Conservation (phyloP, 2,888 invertebrate species). For the Orchestes rusci region DNA sequence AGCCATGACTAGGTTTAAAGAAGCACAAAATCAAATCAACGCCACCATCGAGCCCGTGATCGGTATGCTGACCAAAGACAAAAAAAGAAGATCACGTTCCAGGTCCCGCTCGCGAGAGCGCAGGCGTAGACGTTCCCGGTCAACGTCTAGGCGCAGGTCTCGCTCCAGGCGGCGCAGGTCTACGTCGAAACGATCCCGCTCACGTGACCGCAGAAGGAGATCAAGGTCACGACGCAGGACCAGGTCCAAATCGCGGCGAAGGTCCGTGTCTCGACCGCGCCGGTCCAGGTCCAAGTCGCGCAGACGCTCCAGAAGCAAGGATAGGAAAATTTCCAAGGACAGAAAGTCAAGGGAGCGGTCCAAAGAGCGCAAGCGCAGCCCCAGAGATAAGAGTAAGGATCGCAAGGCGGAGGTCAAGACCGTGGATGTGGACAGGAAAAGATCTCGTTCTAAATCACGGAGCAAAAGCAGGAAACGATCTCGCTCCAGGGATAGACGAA, state of each 20-base stretch:
- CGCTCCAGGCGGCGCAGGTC: constrained; percentile 40
- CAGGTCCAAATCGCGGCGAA: constrained; percentile 28
- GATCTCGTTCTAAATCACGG: constrained; percentile 30
- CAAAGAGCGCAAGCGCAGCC: constrained; percentile 30
- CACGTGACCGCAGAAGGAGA: constrained; percentile 52
- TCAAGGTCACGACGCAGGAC: constrained; percentile 47
- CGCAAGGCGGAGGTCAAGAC: too few relatives aligned
- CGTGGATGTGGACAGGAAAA: too few relatives aligned
- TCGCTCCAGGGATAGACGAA: constrained; percentile 44
- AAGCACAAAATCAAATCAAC: constrained; percentile 90
- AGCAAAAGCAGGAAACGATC: constrained; percentile 28
- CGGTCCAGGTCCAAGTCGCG: constrained; percentile 37
- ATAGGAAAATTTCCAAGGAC: constrained; percentile 23
- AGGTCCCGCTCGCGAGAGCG: constrained; percentile 42
- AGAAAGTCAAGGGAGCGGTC: constrained; percentile 31
- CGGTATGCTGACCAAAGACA: constrained; percentile 79
- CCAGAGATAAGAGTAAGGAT: constrained; percentile 33
- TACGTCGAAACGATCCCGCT: constrained; percentile 48
- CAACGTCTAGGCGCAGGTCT: constrained; percentile 49
- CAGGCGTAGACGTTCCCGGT: constrained; percentile 51
- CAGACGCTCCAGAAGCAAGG: constrained; percentile 41
- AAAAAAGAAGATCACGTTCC: constrained; percentile 51
- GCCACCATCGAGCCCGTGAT: constrained; percentile 91
- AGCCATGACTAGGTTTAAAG: constrained; percentile 93
- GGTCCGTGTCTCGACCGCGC: constrained; percentile 25